Evolutionary conservation across 2,888 invertebrate species (phyloP), one percentile per base, ranked within the genome.

Genomic region (Tachina lurida): DNA sequence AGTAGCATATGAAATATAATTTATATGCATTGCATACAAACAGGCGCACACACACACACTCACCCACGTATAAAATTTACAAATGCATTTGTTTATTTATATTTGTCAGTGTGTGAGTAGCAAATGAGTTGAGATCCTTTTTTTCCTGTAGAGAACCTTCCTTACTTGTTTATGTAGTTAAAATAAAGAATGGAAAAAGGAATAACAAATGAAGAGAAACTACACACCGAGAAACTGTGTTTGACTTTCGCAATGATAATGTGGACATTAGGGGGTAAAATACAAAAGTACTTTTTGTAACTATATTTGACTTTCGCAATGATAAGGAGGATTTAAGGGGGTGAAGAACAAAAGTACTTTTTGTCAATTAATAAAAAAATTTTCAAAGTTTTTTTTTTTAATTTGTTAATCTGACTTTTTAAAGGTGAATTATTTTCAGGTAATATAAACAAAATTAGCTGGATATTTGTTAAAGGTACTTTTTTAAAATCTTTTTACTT

Each of bases 201-300:
- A 86, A 85, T 85, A 76, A 71, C 75, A 83, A 86, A 83, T 83
- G 79, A 86, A 76, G 76, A 68, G 75, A 76, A 80, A 39, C 19
- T 31, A 54, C 54, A 58, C 31, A 56, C n/a, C n/a, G 43, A 3
- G 17, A 9, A 52, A 3, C 62, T 15, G 63, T 2, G 39, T 73
- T 63, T 77, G 39, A 10, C 19, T 58, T 22, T 41, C 3, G 13
- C 12, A 43, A 49, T 58, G 47, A 60, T 31, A 56, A 54, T 8
- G 17, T 17, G 45, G 15, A 41, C 5, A 7, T 19, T 7, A 31
- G 0, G 31, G 31, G 31, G 4, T 15, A 43, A 43, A 17, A 10
- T 41, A 41, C 31, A 31, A 31, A 31, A 31, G 31, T 15, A 41
- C 10, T 39, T 60, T 60, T 60, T 39, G 4, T 4, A 31, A 31